Percentiles rank a stretch among this genome's conserved stretches.
Evolutionary conservation across 2,888 invertebrate species (phyloP).

Genomic region (Lepidonotus clava): DNA sequence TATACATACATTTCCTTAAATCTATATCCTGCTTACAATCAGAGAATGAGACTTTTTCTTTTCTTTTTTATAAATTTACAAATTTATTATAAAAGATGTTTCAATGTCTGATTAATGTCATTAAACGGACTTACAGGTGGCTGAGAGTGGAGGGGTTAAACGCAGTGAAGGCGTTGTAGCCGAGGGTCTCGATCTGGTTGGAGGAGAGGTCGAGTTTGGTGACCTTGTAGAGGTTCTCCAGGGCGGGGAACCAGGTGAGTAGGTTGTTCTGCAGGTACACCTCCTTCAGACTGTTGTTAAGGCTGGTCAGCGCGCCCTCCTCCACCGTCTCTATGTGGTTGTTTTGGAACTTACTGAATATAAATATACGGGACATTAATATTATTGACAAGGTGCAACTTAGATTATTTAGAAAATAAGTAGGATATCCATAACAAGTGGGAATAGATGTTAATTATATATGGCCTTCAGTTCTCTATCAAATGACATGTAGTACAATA

Average conservation of each 20-base stretch:
- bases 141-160: neutral
- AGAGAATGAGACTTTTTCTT: no score
- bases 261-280: slow-evolving; percentile 64
- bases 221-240: slow-evolving; percentile 55
- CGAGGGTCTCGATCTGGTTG: slow-evolving; percentile 55
- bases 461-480: no score
- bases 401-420: no score
- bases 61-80: no score
- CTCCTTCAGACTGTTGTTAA: slow-evolving; percentile 58
- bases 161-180: slow-evolving; percentile 31
- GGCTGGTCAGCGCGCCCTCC: slow-evolving; percentile 66
- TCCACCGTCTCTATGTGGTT: slow-evolving; percentile 66
- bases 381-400: no score
- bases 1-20: no score
- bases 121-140: slow-evolving; percentile 16
- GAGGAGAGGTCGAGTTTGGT: slow-evolving; percentile 60
- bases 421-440: no score
- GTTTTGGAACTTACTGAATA: slow-evolving; percentile 56
- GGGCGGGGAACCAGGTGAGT: slow-evolving; percentile 64
- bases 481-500: no score
- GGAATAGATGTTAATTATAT: no score
- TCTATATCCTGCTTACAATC: neutral
- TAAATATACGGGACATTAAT: no score
- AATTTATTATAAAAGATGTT: no score
- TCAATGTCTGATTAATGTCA: no score